Evolutionary conservation across 1,140 invertebrate genomes (phyloP), one percentile per base, ranked within the genome.

Genomic region (Drosophila pachea): DNA sequence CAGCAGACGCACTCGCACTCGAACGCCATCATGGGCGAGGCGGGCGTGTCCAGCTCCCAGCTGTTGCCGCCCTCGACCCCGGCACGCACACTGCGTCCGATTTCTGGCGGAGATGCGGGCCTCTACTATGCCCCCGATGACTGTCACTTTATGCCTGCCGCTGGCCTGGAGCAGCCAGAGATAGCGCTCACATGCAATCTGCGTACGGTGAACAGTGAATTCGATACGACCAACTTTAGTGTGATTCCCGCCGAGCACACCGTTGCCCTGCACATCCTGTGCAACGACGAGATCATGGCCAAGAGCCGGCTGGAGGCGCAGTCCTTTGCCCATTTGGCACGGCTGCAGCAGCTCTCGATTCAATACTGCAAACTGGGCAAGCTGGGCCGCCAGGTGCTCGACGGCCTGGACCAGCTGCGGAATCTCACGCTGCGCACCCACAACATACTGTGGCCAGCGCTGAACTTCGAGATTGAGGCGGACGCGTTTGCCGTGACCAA

Each of bases 141-240:
- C 86, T 97, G 95, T 82, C 86, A 89, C 36, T 89, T 88, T 31
- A 63, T 83, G 62, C 86, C 82, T 40, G 84, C 81, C 4, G 72
- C 68, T 0, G 74, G 74, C 0, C 62, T 83, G 43, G 76, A 82
- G 5, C 69, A 76, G 38, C 93, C 93, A 76, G 95, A 95, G 83
- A 94, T 95, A 49, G 92, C 94, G 8, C 91, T 97, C 36, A 94
- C 93, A 43, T 97, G 96, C 90, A 93, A 94, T 90, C 91, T 96
- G 73, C 89, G 94, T 42, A 94, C 94, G 36, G 94, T 94, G 82
- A 95, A 95, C 89, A 95, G 94, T 89, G 94, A 95, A 86, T 94
- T 95, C 78, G 94, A 95, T 78, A 94, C 93, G n/a, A 95, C 94
- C 7, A 97, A 97, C 89, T 95, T 97, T 86, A 95, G 94, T 88